A percentile compares a stretch with the other conserved stretches of the same genome.
Conservation (phyloP, 2,888 invertebrate species). For the Carpatolechia fugitivella region DNA sequence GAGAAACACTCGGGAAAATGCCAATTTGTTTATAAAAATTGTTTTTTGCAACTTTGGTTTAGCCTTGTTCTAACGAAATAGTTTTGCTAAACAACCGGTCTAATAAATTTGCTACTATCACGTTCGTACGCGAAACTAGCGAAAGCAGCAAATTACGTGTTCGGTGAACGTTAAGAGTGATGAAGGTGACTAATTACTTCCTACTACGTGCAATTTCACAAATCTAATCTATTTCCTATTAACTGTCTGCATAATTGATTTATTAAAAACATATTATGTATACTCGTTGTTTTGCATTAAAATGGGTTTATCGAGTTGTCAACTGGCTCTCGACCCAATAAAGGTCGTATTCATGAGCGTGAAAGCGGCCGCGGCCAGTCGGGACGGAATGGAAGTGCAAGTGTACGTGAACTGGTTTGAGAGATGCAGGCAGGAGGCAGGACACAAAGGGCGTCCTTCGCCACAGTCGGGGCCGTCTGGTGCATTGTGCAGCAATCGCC, state of each 20-base stretch:
- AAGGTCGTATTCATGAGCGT: slow-evolving; percentile 41
- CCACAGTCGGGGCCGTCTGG: slow-evolving; percentile 36
- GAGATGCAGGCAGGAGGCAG: slow-evolving; percentile 29
- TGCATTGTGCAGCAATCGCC: slow-evolving; percentile 46
- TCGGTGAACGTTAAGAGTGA: slow-evolving; percentile 39
- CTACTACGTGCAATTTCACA: slow-evolving; percentile 28
- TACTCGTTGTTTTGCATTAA: slow-evolving; percentile 11
- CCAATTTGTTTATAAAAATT: slow-evolving; percentile 17
- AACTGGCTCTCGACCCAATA: slow-evolving; percentile 30
- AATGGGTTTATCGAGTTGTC: slow-evolving; percentile 20
- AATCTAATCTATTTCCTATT: slow-evolving; percentile 20
- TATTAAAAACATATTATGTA: slow-evolving; percentile 5
- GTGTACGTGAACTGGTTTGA: slow-evolving; percentile 63
- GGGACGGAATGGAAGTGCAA: slow-evolving; percentile 57
- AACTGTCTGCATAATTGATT: slow-evolving; percentile 13
- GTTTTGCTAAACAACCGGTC: neutral
- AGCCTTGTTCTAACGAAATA: neutral
- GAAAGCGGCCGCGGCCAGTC: slow-evolving; percentile 40
- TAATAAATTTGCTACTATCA: neutral
- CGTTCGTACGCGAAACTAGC: slow-evolving; percentile 24
- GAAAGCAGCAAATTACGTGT: slow-evolving; percentile 47
- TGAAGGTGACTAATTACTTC: slow-evolving; percentile 42
- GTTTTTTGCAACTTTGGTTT: neutral
- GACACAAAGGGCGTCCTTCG: slow-evolving; percentile 58
- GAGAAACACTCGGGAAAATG: slow-evolving; percentile 9